Percentiles rank a stretch among this genome's conserved stretches.
phyloP scores from a whole-genome alignment of 2,888 invertebrate genomes.

The Acholoe squamosa region DNA sequence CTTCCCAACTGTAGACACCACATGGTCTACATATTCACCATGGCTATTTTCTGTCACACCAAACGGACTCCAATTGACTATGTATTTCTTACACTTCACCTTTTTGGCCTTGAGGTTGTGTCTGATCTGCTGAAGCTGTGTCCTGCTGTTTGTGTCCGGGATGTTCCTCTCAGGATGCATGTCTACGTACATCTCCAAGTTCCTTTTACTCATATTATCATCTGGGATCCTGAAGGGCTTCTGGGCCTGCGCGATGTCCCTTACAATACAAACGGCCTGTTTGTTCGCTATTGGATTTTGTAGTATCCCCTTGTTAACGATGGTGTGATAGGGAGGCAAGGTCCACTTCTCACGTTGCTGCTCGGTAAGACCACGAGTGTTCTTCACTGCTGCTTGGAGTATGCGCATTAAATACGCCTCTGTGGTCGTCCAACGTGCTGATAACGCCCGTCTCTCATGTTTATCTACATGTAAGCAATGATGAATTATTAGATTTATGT shows the following conservation, averaged over 20 bases:
- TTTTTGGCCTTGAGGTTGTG: not conserved
- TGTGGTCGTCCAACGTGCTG: not conserved
- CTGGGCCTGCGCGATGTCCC: not conserved
- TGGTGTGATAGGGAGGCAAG: not conserved
- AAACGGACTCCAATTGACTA: slow-evolving; percentile 5
- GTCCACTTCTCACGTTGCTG: not conserved
- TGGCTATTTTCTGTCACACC: not conserved
- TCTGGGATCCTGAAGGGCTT: not conserved
- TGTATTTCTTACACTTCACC: not conserved
- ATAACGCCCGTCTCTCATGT: not conserved
- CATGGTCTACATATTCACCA: not conserved
- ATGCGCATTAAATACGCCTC: not conserved
- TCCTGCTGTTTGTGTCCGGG: not conserved
- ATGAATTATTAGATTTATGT: too few relatives aligned
- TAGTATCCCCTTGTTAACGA: not conserved
- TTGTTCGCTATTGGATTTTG: not conserved
- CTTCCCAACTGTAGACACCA: not conserved
- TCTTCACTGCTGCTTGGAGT: not conserved
- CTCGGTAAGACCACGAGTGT: not conserved
- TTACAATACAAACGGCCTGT: not conserved
- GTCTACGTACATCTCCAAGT: not conserved
- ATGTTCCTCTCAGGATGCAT: not conserved
- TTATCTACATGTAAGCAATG: not conserved
- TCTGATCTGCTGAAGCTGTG: not conserved
- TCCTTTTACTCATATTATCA: not conserved